Base-by-base conservation (phyloP, 2,888 invertebrate species). In the Saturnia japonica region DNA sequence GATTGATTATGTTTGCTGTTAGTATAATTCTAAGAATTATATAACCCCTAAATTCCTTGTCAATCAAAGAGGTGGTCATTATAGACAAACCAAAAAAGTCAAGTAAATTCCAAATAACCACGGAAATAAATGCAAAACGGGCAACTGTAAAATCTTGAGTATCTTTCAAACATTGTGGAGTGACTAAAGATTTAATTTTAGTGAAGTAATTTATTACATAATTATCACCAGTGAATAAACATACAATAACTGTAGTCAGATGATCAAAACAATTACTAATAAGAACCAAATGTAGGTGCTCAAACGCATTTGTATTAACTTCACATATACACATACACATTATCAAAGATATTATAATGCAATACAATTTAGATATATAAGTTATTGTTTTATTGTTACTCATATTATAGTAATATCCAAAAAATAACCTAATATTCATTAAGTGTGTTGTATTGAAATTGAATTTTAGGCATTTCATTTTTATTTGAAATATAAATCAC, bases 401-500 rank as follows among this genome's bases (percentile, higher is more conserved):
- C 1, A 54, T 22, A 19, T 70, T 70, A 43, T 67, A 45, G 14
- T 67, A 70, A 22, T 54, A 40, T 16, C 70, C 70, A 22, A 16
- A 67, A 19, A 67, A 4, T 11, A 70, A 28, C 25, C 70, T 14
- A 0, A 54, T 12, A 16, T 40, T 67, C 70, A 70, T 69, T 2
- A 69, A 28, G 9, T 22, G 22, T 19, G 22, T 22, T 9, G 9
- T 43, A 1, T 34, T 42, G 19, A 51, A 19, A 19, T 51, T 51
- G n/a, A 67, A 12, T 22, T 43, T 22, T 12, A n/a, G 45, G 28
- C n/a, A 57, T 14, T 57, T 12, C 57, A 57, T 57, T 57, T 57
- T 57, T 57, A 22, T n/a, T n/a, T n/a, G n/a, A n/a, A n/a, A n/a
- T n/a, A n/a, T n/a, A n/a, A n/a, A n/a, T n/a, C n/a, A n/a, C n/a